A percentile compares a stretch with the other conserved stretches of the same genome.
Conservation (phyloP, 1,140 invertebrate species). For the Arion vulgaris region DNA sequence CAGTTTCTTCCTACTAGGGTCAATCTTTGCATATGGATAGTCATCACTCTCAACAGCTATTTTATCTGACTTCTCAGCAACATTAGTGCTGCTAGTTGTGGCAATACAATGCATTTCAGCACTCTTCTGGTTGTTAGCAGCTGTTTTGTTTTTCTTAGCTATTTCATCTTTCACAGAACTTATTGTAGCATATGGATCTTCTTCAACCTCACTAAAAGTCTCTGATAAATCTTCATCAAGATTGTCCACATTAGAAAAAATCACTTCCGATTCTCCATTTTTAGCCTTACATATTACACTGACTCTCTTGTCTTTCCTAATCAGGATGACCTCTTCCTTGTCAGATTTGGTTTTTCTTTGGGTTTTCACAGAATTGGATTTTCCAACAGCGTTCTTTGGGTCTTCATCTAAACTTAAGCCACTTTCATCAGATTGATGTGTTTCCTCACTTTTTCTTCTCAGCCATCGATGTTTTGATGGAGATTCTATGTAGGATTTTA, state of each 20-base stretch:
- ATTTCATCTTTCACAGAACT: conserved; percentile 28
- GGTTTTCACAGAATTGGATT: conserved; percentile 29
- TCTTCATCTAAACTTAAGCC: not conserved
- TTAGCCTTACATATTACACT: conserved; percentile 33
- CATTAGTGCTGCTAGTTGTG: not conserved
- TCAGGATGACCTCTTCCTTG: conserved; percentile 37
- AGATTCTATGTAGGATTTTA: conserved; percentile 8
- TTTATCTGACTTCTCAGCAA: not conserved
- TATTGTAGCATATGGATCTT: conserved; percentile 37
- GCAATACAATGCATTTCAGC: not conserved
- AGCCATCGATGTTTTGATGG: conserved; percentile 12
- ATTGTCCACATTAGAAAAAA: conserved; percentile 32
- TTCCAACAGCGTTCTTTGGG: not conserved
- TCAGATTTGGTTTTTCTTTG: conserved; percentile 24
- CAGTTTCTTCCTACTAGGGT: conserved; percentile 13
- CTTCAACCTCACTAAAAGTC: not conserved
- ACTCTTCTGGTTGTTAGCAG: not conserved
- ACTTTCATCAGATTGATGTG: not conserved
- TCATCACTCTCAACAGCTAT: not conserved
- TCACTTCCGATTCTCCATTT: conserved; percentile 32
- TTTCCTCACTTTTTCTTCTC: conserved; percentile 33
- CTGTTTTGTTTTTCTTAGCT: not conserved
- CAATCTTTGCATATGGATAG: conserved; percentile 27
- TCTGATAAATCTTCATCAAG: conserved; percentile 27
- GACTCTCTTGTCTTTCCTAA: conserved; percentile 37